Base-by-base conservation (phyloP, 2,113 vertebrate genomes). In the Noturus placidus region DNA sequence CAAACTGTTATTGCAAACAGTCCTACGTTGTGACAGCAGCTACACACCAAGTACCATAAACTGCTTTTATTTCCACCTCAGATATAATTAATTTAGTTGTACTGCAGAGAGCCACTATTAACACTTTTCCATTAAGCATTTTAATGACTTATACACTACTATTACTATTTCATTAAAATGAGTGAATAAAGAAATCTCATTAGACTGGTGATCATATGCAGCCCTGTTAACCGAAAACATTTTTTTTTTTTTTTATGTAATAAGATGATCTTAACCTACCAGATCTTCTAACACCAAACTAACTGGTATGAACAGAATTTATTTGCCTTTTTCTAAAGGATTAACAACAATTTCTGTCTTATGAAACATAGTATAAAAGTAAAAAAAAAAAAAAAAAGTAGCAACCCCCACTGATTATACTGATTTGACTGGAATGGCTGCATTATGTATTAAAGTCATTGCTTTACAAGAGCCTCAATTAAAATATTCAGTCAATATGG, bases 71-170 rank as follows among this genome's bases (percentile, higher is more conserved):
- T 54, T 82, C n/a, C 27, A 30, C 50, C 25, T 87, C 33, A 87
- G 65, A 82, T 52, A 56, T 70, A 70, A 82, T 74, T 82, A 46
- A 74, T 80, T 72, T 82, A 76, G 65, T 46, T 65, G 25, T 54
- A 22, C 46, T 50, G 42, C 54, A 61, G 4, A 57, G 63, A 70
- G 54, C 15, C 20, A 20, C 50, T 77, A 57, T 38, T 54, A 50
- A 59, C 22, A 38, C 52, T 54, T 79, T 25, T 10, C 57, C 70
- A 84, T 87, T 81, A 77, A 82, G 57, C 46, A 0, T 42, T 89
- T 84, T 87, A 89, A 89, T 89, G 77, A 89, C 77, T 89, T 79
- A 82, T 46, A 72, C 63, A 85, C 33, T n/a, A n/a, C n/a, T n/a
- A 57, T 8, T 67, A 80, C 8, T 77, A 15, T 84, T 89, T 65